phyloP scores from a whole-genome alignment of 2,797 vertebrate genomes.

The Pipistrellus nathusii region DNA sequence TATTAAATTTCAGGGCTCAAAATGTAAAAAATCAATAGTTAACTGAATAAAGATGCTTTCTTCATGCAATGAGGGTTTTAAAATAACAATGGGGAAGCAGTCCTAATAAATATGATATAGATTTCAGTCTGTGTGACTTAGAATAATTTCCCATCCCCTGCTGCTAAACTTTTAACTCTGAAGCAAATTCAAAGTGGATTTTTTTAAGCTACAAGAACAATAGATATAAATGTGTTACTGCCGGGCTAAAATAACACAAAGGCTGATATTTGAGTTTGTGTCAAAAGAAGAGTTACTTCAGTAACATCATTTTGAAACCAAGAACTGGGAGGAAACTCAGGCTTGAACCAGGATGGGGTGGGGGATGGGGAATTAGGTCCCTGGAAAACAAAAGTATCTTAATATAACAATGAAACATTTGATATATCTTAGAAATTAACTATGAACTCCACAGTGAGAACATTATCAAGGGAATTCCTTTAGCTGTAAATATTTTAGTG shows the following conservation, averaged over 20 bases:
- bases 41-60: slow-evolving; percentile 66
- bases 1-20: slow-evolving; percentile 64
- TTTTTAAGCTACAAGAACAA: slow-evolving; percentile 27
- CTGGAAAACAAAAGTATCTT: slow-evolving; percentile 54
- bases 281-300: slow-evolving; percentile 34
- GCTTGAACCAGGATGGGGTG: not conserved
- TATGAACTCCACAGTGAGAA: slow-evolving; percentile 28
- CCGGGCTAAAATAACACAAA: not conserved
- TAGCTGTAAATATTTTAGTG: slow-evolving; percentile 47
- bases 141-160: not conserved
- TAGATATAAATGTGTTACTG: slow-evolving; percentile 19
- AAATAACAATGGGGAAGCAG: slow-evolving; percentile 27
- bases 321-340: slow-evolving; percentile 32
- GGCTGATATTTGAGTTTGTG: not conserved
- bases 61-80: slow-evolving; percentile 43
- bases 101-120: slow-evolving; percentile 35
- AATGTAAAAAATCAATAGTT: slow-evolving; percentile 66
- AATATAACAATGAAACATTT: slow-evolving; percentile 33
- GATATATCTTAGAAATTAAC: slow-evolving; percentile 31
- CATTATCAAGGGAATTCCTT: slow-evolving; percentile 62
- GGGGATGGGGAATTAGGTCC: not conserved
- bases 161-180: slow-evolving; percentile 42
- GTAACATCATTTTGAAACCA: slow-evolving; percentile 51
- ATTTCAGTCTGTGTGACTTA: slow-evolving; percentile 20
- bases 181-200: slow-evolving; percentile 44